Percentiles rank a stretch among this genome's conserved stretches.
These are phyloP conservation scores for Probaryconus sp. DNA, from an alignment of 1,140 invertebrate genomes.

Conservation along the genomic window DNA sequence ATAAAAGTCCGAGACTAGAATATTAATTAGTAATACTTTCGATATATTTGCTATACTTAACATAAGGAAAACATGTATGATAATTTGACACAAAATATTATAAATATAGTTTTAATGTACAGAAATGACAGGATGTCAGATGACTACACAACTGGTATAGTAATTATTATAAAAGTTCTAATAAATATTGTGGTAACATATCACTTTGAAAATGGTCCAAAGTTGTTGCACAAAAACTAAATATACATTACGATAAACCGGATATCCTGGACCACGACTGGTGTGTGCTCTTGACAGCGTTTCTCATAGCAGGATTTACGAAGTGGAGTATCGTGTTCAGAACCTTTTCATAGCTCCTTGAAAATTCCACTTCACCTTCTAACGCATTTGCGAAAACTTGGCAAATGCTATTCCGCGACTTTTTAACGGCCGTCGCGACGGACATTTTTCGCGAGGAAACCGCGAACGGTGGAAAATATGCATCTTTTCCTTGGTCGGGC, in stretches of 20 bases:
- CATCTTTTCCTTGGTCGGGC: slow-evolving; percentile 28
- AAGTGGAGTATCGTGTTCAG: slow-evolving; percentile 69
- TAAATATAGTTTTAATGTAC: too few relatives aligned
- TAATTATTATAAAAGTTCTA: too few relatives aligned
- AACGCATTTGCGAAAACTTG: slow-evolving; percentile 33
- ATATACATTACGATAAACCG: slow-evolving; percentile 42
- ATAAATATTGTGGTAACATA: too few relatives aligned
- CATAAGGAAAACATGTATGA: too few relatives aligned
- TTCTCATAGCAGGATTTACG: slow-evolving; percentile 48
- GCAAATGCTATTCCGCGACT: slow-evolving; percentile 32
- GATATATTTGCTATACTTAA: too few relatives aligned
- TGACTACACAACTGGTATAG: too few relatives aligned
- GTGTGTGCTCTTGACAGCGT: slow-evolving; percentile 20
- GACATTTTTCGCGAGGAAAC: slow-evolving; percentile 34
- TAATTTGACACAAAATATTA: too few relatives aligned
- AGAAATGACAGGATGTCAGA: too few relatives aligned
- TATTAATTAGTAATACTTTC: too few relatives aligned
- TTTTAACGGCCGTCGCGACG: slow-evolving; percentile 30
- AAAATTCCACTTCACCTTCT: slow-evolving; percentile 40
- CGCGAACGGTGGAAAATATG: slow-evolving; percentile 40
- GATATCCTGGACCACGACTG: slow-evolving; percentile 46
- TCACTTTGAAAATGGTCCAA: too few relatives aligned
- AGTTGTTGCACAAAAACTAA: too few relatives aligned
- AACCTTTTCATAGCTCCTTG: slow-evolving; percentile 42
- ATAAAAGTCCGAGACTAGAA: too few relatives aligned